Conservation (phyloP, 2,888 invertebrate genomes). For the Dyspetes luteomarginatus region DNA sequence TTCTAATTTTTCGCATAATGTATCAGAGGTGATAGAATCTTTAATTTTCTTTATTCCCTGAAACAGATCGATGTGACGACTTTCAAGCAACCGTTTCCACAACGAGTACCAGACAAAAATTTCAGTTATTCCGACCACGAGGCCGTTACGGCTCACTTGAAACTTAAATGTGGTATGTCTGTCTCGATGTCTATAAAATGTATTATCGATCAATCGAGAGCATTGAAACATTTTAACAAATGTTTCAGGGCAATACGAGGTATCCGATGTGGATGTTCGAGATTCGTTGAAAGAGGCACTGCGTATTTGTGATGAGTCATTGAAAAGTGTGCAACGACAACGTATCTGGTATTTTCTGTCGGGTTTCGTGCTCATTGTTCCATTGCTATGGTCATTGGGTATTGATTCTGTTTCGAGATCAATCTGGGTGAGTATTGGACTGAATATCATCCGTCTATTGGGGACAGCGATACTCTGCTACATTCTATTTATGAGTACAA, state of each 20-base stretch:
- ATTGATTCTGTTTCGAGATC: constrained; percentile 72
- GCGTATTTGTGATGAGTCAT: constrained; percentile 86
- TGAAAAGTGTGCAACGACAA: constrained; percentile 84
- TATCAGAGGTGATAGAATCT: not conserved
- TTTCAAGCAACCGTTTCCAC: constrained; percentile 89
- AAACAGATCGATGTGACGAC: constrained; percentile 83
- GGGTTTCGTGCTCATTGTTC: constrained; percentile 84
- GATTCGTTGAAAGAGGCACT: constrained; percentile 85
- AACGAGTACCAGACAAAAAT: constrained; percentile 88
- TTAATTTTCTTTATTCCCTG: constrained; percentile 5
- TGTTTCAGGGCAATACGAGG: constrained; percentile 70
- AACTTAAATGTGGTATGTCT: constrained; percentile 76
- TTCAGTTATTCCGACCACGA: constrained; percentile 97
- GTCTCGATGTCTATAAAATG: no score
- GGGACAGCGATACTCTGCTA: constrained; percentile 88
- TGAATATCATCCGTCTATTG: constrained; percentile 86
- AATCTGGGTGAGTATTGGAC: constrained; percentile 80
- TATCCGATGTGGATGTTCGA: constrained; percentile 70
- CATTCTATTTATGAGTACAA: constrained; percentile 89
- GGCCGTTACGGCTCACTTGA: constrained; percentile 87
- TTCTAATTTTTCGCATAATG: constrained; percentile 76
- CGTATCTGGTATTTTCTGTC: constrained; percentile 85
- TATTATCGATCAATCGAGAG: constrained; percentile 48
- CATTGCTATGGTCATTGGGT: constrained; percentile 78
- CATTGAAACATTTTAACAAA: constrained; percentile 70